phyloP scores from a whole-genome alignment of 2,113 vertebrate species.

The Leucoraja erinaceus region DNA sequence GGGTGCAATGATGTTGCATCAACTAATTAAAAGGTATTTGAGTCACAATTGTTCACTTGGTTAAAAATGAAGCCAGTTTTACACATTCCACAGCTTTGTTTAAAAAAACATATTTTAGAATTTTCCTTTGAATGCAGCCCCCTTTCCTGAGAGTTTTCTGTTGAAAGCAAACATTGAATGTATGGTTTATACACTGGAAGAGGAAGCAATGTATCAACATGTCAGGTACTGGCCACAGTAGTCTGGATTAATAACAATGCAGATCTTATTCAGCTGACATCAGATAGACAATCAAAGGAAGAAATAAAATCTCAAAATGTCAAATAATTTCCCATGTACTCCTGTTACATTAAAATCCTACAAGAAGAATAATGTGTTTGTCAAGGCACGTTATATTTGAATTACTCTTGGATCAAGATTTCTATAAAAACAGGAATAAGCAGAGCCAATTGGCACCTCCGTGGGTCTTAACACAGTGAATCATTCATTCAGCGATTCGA shows the following conservation, averaged over 20 bases:
- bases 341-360: slow-evolving; percentile 23
- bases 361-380: not conserved
- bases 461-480: not conserved
- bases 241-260: slow-evolving; percentile 20
- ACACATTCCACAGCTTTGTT: not conserved
- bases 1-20: not conserved
- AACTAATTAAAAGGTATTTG: not conserved
- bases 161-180: not conserved
- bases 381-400: slow-evolving; percentile 19
- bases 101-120: slow-evolving; percentile 24
- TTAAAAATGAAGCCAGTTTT: slow-evolving; percentile 1
- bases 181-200: not conserved
- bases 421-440: slow-evolving; percentile 26
- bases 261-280: slow-evolving; percentile 17
- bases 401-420: not conserved
- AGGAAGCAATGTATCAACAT: slow-evolving; percentile 35
- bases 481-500: slow-evolving; percentile 30
- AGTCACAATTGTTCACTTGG: not conserved
- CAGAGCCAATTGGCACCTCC: slow-evolving; percentile 11
- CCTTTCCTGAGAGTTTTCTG: slow-evolving; percentile 24
- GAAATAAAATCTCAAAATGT: slow-evolving; percentile 11
- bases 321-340: slow-evolving; percentile 27
- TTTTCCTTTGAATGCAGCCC: not conserved
- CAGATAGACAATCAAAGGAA: slow-evolving; percentile 7
- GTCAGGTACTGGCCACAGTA: slow-evolving; percentile 19